These are phyloP conservation scores for Andricus quercusramuli DNA, from an alignment of 2,888 invertebrate species.

Conservation along the genomic window DNA sequence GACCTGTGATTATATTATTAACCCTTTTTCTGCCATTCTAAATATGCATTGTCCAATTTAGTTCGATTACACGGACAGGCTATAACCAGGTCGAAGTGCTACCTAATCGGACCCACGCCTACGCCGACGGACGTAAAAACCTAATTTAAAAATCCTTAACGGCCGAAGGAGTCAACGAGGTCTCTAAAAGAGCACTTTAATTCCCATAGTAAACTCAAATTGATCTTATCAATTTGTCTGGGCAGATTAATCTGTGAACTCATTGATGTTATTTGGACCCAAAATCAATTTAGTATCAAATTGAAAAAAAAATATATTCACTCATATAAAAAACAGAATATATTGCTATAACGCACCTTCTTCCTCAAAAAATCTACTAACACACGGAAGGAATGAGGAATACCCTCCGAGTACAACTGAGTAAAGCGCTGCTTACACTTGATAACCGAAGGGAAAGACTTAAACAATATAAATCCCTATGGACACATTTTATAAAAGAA, in stretches of 20 bases:
- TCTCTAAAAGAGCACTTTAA: conserved; percentile 52
- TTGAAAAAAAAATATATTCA: neutral
- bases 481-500: too few species aligned
- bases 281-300: neutral
- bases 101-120: conserved; percentile 59
- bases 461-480: too few species aligned
- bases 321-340: too few species aligned
- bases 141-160: conserved; percentile 68
- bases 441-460: too few species aligned
- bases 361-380: too few species aligned
- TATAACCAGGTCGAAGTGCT: conserved; percentile 56
- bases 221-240: neutral
- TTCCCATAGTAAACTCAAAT: conserved; percentile 48
- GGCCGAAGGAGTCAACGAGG: conserved; percentile 55
- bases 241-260: neutral
- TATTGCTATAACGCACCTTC: too few species aligned
- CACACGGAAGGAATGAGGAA: too few species aligned
- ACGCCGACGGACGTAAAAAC: conserved; percentile 63
- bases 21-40: conserved; percentile 59
- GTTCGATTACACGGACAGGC: conserved; percentile 70
- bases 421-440: too few species aligned
- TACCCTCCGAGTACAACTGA: too few species aligned
- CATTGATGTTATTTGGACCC: neutral
- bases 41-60: conserved; percentile 72
- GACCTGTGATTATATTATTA: neutral